Evolutionary conservation across 2,888 invertebrate genomes (phyloP).

Genomic region (Callosobruchus maculatus): DNA sequence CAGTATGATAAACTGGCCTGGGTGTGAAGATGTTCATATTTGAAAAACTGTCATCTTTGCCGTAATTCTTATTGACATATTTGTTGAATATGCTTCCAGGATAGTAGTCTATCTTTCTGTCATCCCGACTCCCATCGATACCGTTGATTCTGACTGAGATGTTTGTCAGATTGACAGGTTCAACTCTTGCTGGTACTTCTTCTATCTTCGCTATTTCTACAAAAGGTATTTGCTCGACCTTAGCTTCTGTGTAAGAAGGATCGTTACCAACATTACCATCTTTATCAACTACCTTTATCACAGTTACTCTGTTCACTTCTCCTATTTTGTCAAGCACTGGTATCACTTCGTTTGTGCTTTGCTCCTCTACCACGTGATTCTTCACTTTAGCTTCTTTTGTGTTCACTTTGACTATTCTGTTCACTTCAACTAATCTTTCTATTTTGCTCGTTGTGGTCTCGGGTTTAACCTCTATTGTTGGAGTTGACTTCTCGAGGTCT

Average conservation of each 20-base stretch:
- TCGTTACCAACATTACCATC: slow-evolving; percentile 26
- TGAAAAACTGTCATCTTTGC: slow-evolving; percentile 44
- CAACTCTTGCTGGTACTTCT: slow-evolving; percentile 19
- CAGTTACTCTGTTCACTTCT: slow-evolving; percentile 65
- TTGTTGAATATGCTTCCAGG: slow-evolving; percentile 41
- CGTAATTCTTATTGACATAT: slow-evolving; percentile 42
- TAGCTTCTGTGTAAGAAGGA: slow-evolving; percentile 17
- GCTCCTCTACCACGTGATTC: slow-evolving; percentile 44
- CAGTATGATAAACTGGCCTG: slow-evolving; percentile 42
- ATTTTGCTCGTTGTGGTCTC: slow-evolving; percentile 36
- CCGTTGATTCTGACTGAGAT: slow-evolving; percentile 17
- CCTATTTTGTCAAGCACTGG: slow-evolving; percentile 65
- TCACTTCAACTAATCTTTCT: slow-evolving; percentile 65
- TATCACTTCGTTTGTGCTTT: slow-evolving; percentile 56
- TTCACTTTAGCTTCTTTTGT: slow-evolving; percentile 62
- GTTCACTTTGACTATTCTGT: slow-evolving; percentile 65
- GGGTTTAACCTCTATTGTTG: slow-evolving; percentile 43
- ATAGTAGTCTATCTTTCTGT: slow-evolving; percentile 42
- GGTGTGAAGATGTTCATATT: slow-evolving; percentile 44
- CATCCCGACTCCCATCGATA: slow-evolving; percentile 20
- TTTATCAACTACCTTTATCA: slow-evolving; percentile 65
- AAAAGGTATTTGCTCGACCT: slow-evolving; percentile 9
- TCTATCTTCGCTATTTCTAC: slow-evolving; percentile 25
- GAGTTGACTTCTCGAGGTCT: slow-evolving; percentile 27
- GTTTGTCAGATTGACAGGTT: slow-evolving; percentile 25